These are phyloP conservation scores for Calephelis perditalis DNA, from an alignment of 2,888 invertebrate species.

Conservation along the genomic window DNA sequence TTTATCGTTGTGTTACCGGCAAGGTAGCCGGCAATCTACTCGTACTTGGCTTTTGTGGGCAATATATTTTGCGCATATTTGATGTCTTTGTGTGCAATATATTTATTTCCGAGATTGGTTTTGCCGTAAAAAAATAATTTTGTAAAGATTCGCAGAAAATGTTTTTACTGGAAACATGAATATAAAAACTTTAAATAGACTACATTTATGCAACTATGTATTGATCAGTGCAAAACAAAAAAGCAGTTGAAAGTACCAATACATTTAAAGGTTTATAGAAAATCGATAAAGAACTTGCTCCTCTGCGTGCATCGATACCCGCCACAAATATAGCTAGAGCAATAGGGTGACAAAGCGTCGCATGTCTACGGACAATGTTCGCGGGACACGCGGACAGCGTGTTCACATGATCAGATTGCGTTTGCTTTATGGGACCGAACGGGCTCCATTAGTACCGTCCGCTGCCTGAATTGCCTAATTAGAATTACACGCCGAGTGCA, in stretches of 20 bases:
- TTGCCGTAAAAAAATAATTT: too few species aligned
- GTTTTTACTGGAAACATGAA: background rate
- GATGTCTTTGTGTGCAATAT: too few species aligned
- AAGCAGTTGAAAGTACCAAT: constrained; percentile 2
- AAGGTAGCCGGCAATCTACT: too few species aligned
- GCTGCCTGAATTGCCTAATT: constrained; percentile 71
- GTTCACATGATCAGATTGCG: constrained; percentile 75
- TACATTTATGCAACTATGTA: background rate
- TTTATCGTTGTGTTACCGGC: too few species aligned
- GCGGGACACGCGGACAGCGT: constrained; percentile 54
- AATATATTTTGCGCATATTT: too few species aligned
- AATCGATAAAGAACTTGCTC: constrained; percentile 25
- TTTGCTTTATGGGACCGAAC: constrained; percentile 61
- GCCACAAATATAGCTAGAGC: constrained; percentile 30
- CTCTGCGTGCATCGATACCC: constrained; percentile 23
- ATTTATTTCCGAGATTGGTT: too few species aligned
- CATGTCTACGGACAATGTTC: constrained; percentile 66
- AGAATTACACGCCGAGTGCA: constrained; percentile 55
- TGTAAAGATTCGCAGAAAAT: too few species aligned
- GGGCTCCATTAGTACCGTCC: constrained; percentile 62
- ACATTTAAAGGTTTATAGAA: constrained; percentile 22
- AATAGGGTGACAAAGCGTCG: constrained; percentile 73
- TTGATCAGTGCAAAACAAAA: constrained; percentile 6
- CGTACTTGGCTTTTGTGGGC: too few species aligned
- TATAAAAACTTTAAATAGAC: background rate